Evolutionary conservation across 1,140 invertebrate genomes (phyloP).

Genomic region (Macrosteles quadrilineatus): DNA sequence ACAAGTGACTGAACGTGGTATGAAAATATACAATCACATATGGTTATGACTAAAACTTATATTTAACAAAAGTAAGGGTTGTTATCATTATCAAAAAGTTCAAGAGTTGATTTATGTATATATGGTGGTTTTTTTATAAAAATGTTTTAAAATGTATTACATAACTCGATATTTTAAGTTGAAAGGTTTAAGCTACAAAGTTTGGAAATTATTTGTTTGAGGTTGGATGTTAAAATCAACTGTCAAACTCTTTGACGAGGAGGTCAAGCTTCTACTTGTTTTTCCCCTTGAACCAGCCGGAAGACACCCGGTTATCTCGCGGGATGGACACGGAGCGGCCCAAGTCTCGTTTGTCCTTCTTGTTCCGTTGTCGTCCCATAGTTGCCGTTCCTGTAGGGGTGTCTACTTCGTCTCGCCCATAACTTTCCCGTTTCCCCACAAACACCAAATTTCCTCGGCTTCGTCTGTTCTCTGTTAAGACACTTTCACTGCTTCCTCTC

Average conservation of each 20-base stretch:
- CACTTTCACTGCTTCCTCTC: constrained; percentile 12
- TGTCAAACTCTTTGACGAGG: constrained; percentile 20
- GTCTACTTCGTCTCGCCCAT: neutral
- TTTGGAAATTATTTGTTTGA: neutral
- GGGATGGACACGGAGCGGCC: constrained; percentile 68
- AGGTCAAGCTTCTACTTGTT: constrained; percentile 39
- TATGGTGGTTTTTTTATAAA: neutral
- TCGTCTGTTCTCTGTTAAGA: neutral
- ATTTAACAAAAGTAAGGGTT: too few relatives aligned
- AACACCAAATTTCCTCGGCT: constrained; percentile 19
- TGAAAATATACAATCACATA: too few relatives aligned
- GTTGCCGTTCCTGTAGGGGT: neutral
- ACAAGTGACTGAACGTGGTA: too few relatives aligned
- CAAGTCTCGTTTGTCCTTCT: constrained; percentile 39
- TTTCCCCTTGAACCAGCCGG: constrained; percentile 69
- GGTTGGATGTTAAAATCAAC: too few relatives aligned
- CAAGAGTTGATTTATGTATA: constrained; percentile 5
- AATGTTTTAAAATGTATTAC: neutral
- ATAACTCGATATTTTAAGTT: neutral
- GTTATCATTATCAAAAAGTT: neutral
- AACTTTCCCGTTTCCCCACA: constrained; percentile 13
- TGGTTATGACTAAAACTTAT: too few relatives aligned
- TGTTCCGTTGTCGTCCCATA: neutral
- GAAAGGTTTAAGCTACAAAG: neutral
- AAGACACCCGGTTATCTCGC: constrained; percentile 65